phyloP scores from a whole-genome alignment of 2,888 invertebrate genomes.

The Linnaemya vulpina region DNA sequence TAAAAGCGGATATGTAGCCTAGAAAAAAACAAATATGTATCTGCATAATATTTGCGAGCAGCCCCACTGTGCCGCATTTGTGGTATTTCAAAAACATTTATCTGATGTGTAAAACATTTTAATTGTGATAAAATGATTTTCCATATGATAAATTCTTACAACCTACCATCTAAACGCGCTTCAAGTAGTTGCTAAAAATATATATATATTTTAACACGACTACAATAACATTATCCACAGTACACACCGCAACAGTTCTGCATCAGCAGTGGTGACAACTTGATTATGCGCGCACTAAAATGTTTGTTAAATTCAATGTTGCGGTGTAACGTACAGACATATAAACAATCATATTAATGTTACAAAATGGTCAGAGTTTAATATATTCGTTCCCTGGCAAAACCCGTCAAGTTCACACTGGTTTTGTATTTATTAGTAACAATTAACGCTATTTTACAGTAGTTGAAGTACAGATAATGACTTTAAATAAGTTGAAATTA shows the following conservation, averaged over 20 bases:
- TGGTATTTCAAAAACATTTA: not conserved
- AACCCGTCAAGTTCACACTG: too few species aligned
- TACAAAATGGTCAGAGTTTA: constrained; percentile 20
- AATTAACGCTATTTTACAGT: too few species aligned
- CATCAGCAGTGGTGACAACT: constrained; percentile 75
- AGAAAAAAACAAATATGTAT: too few species aligned
- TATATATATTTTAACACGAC: constrained; percentile 1
- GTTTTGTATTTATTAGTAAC: too few species aligned
- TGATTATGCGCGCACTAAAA: constrained; percentile 72
- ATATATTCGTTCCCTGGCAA: not conserved
- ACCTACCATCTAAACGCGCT: not conserved
- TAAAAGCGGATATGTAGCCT: too few species aligned
- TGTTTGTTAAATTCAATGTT: constrained; percentile 70
- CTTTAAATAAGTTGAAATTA: too few species aligned
- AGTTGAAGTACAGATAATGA: too few species aligned
- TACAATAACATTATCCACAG: not conserved
- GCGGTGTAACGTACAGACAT: constrained; percentile 48
- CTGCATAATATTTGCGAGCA: too few species aligned
- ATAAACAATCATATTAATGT: constrained; percentile 1
- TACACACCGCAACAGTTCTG: constrained; percentile 70
- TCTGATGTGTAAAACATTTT: not conserved
- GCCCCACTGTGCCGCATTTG: not conserved
- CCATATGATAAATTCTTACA: not conserved
- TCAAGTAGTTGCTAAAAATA: constrained; percentile 20
- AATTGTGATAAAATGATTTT: not conserved